Evolutionary conservation across 2,888 invertebrate species (phyloP), one percentile per base, ranked within the genome.

Genomic region (Tethea ocularis): DNA sequence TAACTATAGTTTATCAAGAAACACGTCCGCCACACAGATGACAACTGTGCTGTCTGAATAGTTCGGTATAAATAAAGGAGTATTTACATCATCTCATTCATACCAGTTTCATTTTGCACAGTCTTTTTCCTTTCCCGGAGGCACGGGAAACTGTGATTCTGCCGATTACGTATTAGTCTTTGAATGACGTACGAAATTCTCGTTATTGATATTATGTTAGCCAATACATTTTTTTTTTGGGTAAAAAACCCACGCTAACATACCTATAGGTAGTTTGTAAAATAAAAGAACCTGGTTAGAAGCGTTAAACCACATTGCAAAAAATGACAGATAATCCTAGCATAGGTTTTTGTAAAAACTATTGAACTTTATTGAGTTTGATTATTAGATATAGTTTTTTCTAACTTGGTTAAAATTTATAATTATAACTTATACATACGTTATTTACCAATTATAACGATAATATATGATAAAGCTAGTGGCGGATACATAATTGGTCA

Each of bases 11-110:
- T 15, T 10, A 1, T 46, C 46, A 51, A 64, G 57, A 62, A 52
- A 69, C 54, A 77, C 81, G 81, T 80, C 74, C 66, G 59, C 60
- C 62, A 52, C 59, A 15, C 46, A 55, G 67, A 61, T 60, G 60
- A 33, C 58, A 63, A 61, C 57, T 57, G 58, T 59, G 57, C 61
- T 66, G 60, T 78, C 69, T 80, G 81, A 65, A 64, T 61, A 38
- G 58, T 59, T 62, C 61, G 60, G 36, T 64, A 65, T 66, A 62
- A 67, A 68, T 69, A 61, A 67, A 59, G 60, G 58, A 51, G 64
- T 73, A 74, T 77, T 72, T 70, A 75, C 74, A 68, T 57, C 57
- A 54, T 51, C 61, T 20, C 46, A 20, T 46, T 7, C 15, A 46
- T 33, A 33, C 33, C 33, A 46, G 46, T 46, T 46, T 46, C 8